Evolutionary conservation across 1,140 invertebrate species (phyloP).

Genomic region (Musca domestica): DNA sequence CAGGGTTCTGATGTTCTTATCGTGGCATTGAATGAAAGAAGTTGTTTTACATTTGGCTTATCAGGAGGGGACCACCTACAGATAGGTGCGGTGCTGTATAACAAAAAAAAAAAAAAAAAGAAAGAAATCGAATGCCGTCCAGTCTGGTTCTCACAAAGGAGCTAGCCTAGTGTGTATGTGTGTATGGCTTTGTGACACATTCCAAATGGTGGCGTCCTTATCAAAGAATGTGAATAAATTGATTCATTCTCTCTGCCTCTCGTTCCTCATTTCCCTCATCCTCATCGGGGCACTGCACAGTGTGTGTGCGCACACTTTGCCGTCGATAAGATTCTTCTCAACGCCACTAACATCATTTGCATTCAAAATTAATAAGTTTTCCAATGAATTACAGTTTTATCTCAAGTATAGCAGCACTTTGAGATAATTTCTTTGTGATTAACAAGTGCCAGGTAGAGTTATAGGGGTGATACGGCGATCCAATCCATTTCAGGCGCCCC

Average conservation of each 20-base stretch:
- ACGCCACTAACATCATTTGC: constrained; percentile 12
- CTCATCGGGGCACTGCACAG: background rate
- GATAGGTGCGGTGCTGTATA: constrained; percentile 2
- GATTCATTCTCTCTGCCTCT: too few relatives aligned
- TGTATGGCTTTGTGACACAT: background rate
- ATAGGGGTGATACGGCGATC: too few relatives aligned
- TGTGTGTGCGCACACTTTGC: background rate
- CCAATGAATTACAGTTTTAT: background rate
- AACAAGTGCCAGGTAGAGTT: background rate
- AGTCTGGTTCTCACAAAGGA: background rate
- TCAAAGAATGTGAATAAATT: constrained; percentile 7
- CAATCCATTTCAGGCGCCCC: background rate
- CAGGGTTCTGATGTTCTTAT: constrained; percentile 1
- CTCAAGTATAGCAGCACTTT: background rate
- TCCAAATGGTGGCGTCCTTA: background rate
- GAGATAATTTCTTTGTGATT: background rate
- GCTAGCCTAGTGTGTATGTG: too few relatives aligned
- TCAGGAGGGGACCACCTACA: constrained; percentile 12
- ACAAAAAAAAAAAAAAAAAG: too few relatives aligned
- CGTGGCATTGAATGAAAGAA: background rate
- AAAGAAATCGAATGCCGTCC: background rate
- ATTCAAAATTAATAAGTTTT: constrained; percentile 22
- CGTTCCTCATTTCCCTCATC: background rate
- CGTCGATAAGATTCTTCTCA: constrained; percentile 11
- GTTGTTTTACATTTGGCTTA: constrained; percentile 4